These are phyloP conservation scores for Danio choprae DNA, from an alignment of 2,797 vertebrate genomes.

Conservation along the genomic window DNA sequence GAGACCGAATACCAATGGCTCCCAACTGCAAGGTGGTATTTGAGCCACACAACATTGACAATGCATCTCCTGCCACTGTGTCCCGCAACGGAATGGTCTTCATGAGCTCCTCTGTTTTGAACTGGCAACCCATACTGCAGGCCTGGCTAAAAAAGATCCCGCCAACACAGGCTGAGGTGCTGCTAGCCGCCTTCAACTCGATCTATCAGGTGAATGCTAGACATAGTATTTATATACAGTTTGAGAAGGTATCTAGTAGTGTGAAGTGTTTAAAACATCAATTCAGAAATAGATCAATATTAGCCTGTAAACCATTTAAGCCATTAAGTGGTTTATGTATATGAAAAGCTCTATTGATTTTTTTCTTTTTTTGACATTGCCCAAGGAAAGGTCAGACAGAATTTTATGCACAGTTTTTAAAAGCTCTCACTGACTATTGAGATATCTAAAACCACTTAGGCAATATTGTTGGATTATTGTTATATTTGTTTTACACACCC, in stretches of 20 bases:
- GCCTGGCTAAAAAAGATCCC: conserved; percentile 81
- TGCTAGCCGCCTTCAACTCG: conserved; percentile 77
- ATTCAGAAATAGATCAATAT: conserved; percentile 18
- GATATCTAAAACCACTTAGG: neutral
- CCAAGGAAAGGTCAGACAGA: conserved; percentile 16
- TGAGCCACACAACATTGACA: conserved; percentile 85
- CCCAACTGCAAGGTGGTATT: conserved; percentile 82
- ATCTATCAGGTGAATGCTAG: conserved; percentile 79
- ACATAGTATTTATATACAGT: neutral
- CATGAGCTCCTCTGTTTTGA: conserved; percentile 84
- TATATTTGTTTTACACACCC: neutral
- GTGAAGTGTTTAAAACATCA: neutral
- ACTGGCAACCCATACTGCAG: conserved; percentile 78
- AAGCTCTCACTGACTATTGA: neutral
- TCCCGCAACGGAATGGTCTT: conserved; percentile 85
- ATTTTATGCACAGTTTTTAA: conserved; percentile 10
- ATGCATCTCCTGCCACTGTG: conserved; percentile 83
- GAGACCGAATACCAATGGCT: conserved; percentile 82
- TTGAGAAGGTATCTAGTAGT: neutral
- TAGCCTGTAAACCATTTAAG: neutral
- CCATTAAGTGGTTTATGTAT: conserved; percentile 10
- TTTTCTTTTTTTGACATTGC: neutral
- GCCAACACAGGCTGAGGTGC: conserved; percentile 66
- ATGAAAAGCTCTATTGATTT: conserved; percentile 39
- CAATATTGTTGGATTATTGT: neutral